Evolutionary conservation across 2,797 vertebrate genomes (phyloP).

Genomic region (Hydrocynus forskahlii): DNA sequence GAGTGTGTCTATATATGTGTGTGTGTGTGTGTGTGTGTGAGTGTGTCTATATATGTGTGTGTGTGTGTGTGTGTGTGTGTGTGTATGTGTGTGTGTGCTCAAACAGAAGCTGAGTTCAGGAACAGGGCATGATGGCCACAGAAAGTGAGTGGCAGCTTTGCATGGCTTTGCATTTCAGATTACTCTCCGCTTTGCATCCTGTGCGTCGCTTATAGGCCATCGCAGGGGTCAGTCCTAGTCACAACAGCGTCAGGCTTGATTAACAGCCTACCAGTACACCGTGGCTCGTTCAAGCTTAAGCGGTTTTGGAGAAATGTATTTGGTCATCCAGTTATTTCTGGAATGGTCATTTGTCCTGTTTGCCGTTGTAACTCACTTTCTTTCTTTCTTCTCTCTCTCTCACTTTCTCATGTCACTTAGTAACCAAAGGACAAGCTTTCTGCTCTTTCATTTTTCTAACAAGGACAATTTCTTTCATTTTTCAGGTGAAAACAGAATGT

Average conservation of each 20-base stretch:
- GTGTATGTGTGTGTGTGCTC: too few relatives aligned
- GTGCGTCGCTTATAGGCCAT: constrained; percentile 55
- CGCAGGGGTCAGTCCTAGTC: constrained; percentile 37
- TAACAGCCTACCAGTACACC: not conserved
- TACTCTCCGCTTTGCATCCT: constrained; percentile 74
- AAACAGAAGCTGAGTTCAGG: constrained; percentile 73
- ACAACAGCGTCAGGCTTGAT: not conserved
- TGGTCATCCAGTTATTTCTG: not conserved
- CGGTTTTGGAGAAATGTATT: not conserved
- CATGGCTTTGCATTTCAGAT: constrained; percentile 79
- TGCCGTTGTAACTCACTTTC: not conserved
- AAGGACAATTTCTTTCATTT: too few relatives aligned
- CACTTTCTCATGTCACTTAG: too few relatives aligned
- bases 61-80: too few relatives aligned
- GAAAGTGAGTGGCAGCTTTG: constrained; percentile 66
- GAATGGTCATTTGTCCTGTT: not conserved
- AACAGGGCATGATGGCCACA: constrained; percentile 72
- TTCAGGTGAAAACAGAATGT: too few relatives aligned
- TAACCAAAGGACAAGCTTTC: too few relatives aligned
- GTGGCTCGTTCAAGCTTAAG: not conserved
- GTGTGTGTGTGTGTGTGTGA: too few relatives aligned
- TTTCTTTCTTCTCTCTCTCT: too few relatives aligned
- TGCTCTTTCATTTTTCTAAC: too few relatives aligned
- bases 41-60: too few relatives aligned
- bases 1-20: too few relatives aligned